A percentile compares a stretch with the other conserved stretches of the same genome.
Conservation (phyloP, 2,797 vertebrate genomes). For the Pogonophryne albipinna region DNA sequence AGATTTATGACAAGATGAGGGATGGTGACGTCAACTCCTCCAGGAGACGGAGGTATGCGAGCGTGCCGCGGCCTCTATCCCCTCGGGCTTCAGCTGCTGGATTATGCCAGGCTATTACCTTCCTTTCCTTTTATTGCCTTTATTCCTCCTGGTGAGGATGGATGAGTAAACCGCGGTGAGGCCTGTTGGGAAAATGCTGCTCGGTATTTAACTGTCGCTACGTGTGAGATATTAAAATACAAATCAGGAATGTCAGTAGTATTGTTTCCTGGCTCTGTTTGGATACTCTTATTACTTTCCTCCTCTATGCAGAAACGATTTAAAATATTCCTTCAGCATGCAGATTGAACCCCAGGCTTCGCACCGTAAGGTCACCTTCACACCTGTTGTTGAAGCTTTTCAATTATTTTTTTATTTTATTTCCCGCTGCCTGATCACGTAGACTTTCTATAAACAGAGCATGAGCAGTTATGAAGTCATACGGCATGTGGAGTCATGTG, state of each 20-base stretch:
- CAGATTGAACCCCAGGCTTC: background rate
- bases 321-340: background rate
- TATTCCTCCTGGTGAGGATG: constrained; percentile 28
- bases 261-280: background rate
- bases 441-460: background rate
- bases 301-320: background rate
- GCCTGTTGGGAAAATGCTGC: constrained; percentile 8
- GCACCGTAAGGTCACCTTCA: background rate
- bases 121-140: constrained; percentile 34
- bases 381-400: background rate
- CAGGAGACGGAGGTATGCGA: constrained; percentile 60
- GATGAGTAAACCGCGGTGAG: constrained; percentile 28
- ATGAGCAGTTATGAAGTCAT: background rate
- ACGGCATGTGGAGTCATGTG: background rate
- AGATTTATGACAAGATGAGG: constrained; percentile 68
- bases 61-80: constrained; percentile 41
- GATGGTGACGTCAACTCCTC: constrained; percentile 58
- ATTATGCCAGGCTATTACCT: constrained; percentile 38
- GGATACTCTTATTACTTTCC: background rate
- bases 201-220: constrained; percentile 4
- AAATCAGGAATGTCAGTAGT: constrained; percentile 7
- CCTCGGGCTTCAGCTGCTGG: constrained; percentile 57
- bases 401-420: no score
- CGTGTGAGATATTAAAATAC: constrained; percentile 19
- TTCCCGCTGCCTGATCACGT: background rate